Evolutionary conservation across 1,140 invertebrate genomes (phyloP), one percentile per base, ranked within the genome.

Genomic region (Dufourea novaeangliae): DNA sequence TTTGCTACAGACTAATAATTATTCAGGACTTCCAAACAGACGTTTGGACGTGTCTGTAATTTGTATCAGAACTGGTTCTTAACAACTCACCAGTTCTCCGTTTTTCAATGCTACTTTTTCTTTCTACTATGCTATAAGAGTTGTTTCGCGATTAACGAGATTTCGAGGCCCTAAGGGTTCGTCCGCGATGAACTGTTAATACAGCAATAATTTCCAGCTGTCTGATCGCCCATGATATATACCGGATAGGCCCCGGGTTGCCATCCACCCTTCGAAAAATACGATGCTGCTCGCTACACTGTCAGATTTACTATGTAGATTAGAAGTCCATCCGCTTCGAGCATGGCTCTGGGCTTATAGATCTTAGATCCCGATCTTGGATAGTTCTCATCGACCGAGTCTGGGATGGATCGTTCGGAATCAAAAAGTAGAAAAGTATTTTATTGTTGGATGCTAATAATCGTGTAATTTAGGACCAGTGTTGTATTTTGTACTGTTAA

Each of bases 121-220:
- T 32, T 57, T 54, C 68, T 22, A 22, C 52, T 34, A 41, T 62
- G 52, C 17, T 34, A 59, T 22, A 41, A 75, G 46, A 59, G 50
- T 37, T 10, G 62, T 1, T 17, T 29, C 54, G 64, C 70, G 57
- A 72, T 84, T 87, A 90, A 89, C 87, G 86, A 89, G 87, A 87
- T 89, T 37, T 90, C 86, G 75, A 39, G 63, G 79, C 83, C 37
- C 86, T 78, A 75, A 66, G 77, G 75, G 69, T 71, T 66, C 71
- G 59, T 63, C 80, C 29, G 41, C 70, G 78, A 75, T 66, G 77
- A 85, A 84, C 80, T 84, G 71, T 83, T 88, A 90, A 88, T 75
- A 76, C 80, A 44, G 78, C 76, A 78, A 89, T 89, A 88, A 88
- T 71, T 89, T 85, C 69, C 79, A 56, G 78, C 82, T 81, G 84